Percentiles rank a stretch among this genome's conserved stretches.
These are phyloP conservation scores for Globia sparganii DNA, from an alignment of 2,888 invertebrate species.

Conservation along the genomic window DNA sequence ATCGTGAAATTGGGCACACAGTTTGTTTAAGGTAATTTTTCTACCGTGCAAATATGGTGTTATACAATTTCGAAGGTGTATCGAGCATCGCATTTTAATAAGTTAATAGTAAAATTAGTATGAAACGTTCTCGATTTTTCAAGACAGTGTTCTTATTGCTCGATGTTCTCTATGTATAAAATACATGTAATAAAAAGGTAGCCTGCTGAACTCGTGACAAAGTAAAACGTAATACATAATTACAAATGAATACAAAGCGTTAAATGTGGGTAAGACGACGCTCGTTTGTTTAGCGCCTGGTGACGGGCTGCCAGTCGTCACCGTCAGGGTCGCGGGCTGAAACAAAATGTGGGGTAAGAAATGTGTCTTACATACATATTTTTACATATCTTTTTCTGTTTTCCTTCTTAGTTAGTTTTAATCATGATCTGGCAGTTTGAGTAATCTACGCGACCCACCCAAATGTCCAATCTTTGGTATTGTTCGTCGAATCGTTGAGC, in stretches of 20 bases:
- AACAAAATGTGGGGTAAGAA: constrained; percentile 53
- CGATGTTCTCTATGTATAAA: not conserved
- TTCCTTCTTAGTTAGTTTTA: too few relatives aligned
- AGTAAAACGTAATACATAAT: constrained; percentile 51
- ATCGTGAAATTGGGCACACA: not conserved
- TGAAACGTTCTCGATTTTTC: not conserved
- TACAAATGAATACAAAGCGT: constrained; percentile 63
- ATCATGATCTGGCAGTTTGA: too few relatives aligned
- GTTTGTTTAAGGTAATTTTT: constrained; percentile 18
- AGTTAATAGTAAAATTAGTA: not conserved
- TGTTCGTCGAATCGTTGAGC: too few relatives aligned
- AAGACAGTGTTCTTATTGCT: too few relatives aligned
- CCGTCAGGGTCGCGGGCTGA: constrained; percentile 89
- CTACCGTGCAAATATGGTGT: not conserved
- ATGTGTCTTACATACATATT: too few relatives aligned
- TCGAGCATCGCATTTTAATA: not conserved
- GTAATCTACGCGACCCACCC: too few relatives aligned
- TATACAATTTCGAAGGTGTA: not conserved
- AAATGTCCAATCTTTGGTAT: too few relatives aligned
- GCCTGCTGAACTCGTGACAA: constrained; percentile 55
- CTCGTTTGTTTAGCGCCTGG: constrained; percentile 81
- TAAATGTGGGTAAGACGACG: constrained; percentile 29
- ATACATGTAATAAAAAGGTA: not conserved
- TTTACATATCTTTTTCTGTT: too few relatives aligned
- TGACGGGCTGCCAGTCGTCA: constrained; percentile 91